Conservation (phyloP, 2,888 invertebrate genomes). For the Acronicta leporina region DNA sequence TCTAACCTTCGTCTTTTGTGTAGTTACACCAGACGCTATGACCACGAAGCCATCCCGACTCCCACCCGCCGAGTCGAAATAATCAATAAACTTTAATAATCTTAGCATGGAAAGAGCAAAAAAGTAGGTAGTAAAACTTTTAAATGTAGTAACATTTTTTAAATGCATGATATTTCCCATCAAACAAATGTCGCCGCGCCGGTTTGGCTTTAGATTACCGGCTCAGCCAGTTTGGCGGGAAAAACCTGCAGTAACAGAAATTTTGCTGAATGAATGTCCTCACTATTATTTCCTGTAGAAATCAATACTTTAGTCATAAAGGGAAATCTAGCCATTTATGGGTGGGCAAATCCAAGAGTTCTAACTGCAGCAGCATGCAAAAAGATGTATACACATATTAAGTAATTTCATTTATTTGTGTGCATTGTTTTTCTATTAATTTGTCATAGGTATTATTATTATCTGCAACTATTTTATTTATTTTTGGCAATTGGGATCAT, state of each 20-base stretch:
- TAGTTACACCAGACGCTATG: no score
- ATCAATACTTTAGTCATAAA: slow-evolving; percentile 4
- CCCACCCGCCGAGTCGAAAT: no score
- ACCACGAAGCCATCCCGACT: no score
- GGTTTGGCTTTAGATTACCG: slow-evolving; percentile 12
- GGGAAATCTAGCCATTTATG: slow-evolving; percentile 1
- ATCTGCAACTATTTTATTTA: neutral
- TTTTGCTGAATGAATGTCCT: slow-evolving; percentile 8
- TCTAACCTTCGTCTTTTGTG: no score
- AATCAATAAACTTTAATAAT: no score
- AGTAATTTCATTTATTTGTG: no score
- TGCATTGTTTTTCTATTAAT: no score
- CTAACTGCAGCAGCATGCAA: slow-evolving; percentile 2
- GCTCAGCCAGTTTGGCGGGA: slow-evolving; percentile 45
- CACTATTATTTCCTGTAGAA: slow-evolving; percentile 40
- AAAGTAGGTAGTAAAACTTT: no score
- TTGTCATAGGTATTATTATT: no score
- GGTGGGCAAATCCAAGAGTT: neutral
- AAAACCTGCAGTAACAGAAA: slow-evolving; percentile 24
- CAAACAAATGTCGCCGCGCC: neutral
- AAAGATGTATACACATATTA: neutral
- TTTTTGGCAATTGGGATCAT: neutral
- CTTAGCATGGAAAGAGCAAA: no score
- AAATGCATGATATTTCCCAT: slow-evolving; percentile 18
- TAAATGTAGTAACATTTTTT: no score